Evolutionary conservation across 2,113 vertebrate genomes (phyloP), one percentile per base, ranked within the genome.

Genomic region (Castor canadensis): DNA sequence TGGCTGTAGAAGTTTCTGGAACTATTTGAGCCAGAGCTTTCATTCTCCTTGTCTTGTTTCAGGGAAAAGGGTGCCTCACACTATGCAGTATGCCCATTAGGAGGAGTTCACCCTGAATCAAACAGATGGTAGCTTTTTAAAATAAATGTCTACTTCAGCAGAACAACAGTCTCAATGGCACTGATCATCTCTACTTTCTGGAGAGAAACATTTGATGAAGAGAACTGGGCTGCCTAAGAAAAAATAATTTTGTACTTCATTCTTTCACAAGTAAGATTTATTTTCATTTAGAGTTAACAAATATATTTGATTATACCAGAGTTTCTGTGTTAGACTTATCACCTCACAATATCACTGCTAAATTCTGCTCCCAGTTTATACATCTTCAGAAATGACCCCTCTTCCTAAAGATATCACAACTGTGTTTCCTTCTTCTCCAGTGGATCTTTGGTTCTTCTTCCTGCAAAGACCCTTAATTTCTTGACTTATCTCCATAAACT

Each of bases 61-160:
- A 38, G 60, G 91, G 45, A 82, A 86, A 75, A 88, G 72, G 40
- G 92, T 60, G 82, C 75, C 52, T 5, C 45, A 91, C 45, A 92
- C 60, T 72, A 40, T 83, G 64, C 56, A 72, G 49, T 35, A 6
- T 76, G 58, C 75, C 88, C 76, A 4, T 86, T 79, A 91, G 85
- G 84, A 93, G 81, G 72, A n/a, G 64, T 86, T 94, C 64, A 84
- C 88, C 64, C 77, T 24, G 54, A 95, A 76, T 79, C 91, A 93
- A 66, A 86, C 94, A 97, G 95, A 76, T 91, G 81, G 95, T 79
- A 26, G 92, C 92, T 87, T 94, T 96, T 91, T 82, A 75, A 96
- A 95, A 87, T 94, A 91, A 96, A 88, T 2, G 0, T 95, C 90
- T 73, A 90, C 94, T 95, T 95, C 73, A 93, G 16, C 89, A 92